phyloP scores from a whole-genome alignment of 2,113 vertebrate genomes.

The Aythya baeri region DNA sequence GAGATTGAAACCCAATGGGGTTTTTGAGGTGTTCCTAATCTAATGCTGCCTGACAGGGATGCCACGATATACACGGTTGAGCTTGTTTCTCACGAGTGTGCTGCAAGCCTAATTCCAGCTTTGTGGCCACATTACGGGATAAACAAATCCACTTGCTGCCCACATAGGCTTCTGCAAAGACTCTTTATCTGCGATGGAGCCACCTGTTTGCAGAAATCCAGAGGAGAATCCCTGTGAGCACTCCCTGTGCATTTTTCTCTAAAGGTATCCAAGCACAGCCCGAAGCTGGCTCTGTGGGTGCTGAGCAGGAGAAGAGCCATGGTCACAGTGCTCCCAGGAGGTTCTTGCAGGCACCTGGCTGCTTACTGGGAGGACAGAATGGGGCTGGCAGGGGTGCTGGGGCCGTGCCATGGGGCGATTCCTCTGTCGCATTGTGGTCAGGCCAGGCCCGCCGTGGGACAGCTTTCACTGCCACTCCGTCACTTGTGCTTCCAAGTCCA shows the following conservation, averaged over 20 bases:
- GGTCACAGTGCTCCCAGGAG: not conserved
- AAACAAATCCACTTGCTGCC: not conserved
- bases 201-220: not conserved
- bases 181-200: not conserved
- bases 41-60: not conserved
- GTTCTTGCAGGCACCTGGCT: not conserved
- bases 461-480: not conserved
- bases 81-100: not conserved
- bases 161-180: not conserved
- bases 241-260: not conserved
- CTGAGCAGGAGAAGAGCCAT: accelerated
- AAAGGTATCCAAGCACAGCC: not conserved
- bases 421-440: not conserved
- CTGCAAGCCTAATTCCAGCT: not conserved
- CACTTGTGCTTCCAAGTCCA: not conserved
- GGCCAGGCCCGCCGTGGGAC: not conserved
- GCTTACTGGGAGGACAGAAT: not conserved
- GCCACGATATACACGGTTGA: accelerated
- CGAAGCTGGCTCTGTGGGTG: accelerated
- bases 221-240: not conserved
- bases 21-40: not conserved
- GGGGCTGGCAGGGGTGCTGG: not conserved
- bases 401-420: accelerated
- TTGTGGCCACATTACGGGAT: not conserved
- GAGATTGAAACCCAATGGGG: not conserved